Evolutionary conservation across 2,113 vertebrate genomes (phyloP), one percentile per base, ranked within the genome.

Genomic region (Archocentrus centrarchus): DNA sequence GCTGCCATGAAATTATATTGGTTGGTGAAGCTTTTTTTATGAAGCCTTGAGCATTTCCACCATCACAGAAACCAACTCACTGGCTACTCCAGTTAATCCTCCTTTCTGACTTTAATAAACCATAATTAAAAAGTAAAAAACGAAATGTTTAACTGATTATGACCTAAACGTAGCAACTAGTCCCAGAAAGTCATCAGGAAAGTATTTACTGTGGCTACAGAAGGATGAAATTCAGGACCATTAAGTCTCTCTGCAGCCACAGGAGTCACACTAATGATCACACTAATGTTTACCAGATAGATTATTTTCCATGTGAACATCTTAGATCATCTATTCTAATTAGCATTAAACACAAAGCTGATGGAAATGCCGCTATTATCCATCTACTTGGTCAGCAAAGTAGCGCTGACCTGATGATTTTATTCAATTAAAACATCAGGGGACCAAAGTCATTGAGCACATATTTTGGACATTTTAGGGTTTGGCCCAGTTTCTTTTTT

Each of bases 401-500:
- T 18, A 50, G 64, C 9, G 27, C 1, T 68, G 64, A 50, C 41
- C 10, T 32, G 44, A 53, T 70, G 41, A 70, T 70, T 70, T 70
- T 70, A 17, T 53, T 53, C 7, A 13, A 50, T 70, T 3, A 70
- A 53, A 53, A 50, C 3, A 0, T 11, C 22, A 27, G 41, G 15
- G 24, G 17, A 50, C 44, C 24, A 70, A 70, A 70, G 24, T 6
- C 44, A 0, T 50, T 70, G 20, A 13, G 64, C 64, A 27, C 22
- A 68, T 50, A 68, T 24, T 68, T 50, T 50, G 41, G 41, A 68
- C 64, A 68, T 24, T 0, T 0, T 47, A 68, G 41, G 64, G 22
- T 47, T 68, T 68, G 1, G 8, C 3, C 0, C 0, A 11, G 44
- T 7, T 11, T 8, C 10, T 47, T 68, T 66, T 68, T 27, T 47